phyloP scores from a whole-genome alignment of 2,797 vertebrate genomes.

The Chelidonichthys spinosus region DNA sequence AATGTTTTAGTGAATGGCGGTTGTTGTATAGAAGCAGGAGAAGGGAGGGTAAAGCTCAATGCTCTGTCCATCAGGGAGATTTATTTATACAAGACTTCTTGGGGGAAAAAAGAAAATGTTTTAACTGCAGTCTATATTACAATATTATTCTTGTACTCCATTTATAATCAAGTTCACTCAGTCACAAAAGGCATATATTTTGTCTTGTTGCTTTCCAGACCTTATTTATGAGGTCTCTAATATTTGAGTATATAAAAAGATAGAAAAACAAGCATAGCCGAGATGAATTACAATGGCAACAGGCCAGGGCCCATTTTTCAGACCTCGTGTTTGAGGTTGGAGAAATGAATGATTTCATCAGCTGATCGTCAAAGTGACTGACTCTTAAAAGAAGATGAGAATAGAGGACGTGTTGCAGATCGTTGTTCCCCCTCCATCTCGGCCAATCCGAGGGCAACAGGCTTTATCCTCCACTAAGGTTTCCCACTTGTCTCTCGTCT shows the following conservation, averaged over 20 bases:
- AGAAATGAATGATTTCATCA: neutral
- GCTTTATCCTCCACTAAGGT: conserved; percentile 7
- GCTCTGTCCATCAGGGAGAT: conserved; percentile 50
- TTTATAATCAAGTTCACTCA: conserved; percentile 47
- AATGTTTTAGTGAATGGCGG: conserved; percentile 74
- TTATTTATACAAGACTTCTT: conserved; percentile 62
- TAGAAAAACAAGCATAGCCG: conserved; percentile 14
- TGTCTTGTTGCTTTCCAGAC: conserved; percentile 45
- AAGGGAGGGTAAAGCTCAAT: conserved; percentile 22
- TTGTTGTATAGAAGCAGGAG: conserved; percentile 64
- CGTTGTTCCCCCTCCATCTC: conserved; percentile 12
- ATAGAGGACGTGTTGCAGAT: conserved; percentile 23
- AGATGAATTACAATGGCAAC: conserved; percentile 41
- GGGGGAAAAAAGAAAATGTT: conserved; percentile 33
- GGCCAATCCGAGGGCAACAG: neutral
- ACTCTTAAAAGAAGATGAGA: conserved; percentile 21
- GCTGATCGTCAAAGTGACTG: neutral
- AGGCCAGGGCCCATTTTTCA: conserved; percentile 14
- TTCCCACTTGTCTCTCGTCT: conserved; percentile 14
- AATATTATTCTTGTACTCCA: conserved; percentile 58
- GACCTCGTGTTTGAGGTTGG: neutral
- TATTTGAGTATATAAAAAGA: conserved; percentile 44
- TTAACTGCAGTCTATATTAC: conserved; percentile 32
- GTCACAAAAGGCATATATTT: conserved; percentile 40
- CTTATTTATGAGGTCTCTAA: conserved; percentile 61